Conservation (phyloP, 2,888 invertebrate species). For the Drosophila neotestacea region DNA sequence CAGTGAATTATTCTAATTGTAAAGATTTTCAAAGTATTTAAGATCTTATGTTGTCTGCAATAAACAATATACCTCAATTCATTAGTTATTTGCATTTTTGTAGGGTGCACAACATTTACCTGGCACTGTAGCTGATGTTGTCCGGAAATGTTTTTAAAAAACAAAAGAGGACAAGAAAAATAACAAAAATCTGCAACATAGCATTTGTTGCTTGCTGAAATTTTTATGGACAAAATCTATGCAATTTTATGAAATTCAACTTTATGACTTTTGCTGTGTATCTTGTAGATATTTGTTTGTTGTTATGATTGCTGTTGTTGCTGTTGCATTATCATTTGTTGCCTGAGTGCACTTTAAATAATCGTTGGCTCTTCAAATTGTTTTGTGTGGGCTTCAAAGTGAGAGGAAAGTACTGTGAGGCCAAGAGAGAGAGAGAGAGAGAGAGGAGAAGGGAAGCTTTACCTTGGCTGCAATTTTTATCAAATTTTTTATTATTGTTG, state of each 20-base stretch:
- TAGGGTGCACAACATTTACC: neutral
- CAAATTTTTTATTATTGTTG: constrained; percentile 56
- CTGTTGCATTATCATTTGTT: constrained; percentile 71
- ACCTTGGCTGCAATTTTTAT: constrained; percentile 76
- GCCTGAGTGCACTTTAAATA: constrained; percentile 77
- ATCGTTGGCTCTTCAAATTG: constrained; percentile 75
- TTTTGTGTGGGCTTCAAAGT: constrained; percentile 43
- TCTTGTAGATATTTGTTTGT: constrained; percentile 58
- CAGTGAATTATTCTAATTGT: too few relatives aligned
- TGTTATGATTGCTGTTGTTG: constrained; percentile 42
- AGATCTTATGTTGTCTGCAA: too few relatives aligned
- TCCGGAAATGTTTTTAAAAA: constrained; percentile 32
- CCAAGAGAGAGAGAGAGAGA: neutral
- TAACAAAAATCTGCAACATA: constrained; percentile 24
- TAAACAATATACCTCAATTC: neutral
- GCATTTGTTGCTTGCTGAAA: constrained; percentile 15
- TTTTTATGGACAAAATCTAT: constrained; percentile 35
- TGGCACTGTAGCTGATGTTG: neutral
- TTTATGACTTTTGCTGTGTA: constrained; percentile 61
- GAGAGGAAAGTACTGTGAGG: neutral
- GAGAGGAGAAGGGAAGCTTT: constrained; percentile 10
- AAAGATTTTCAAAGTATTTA: too few relatives aligned
- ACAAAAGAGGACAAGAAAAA: constrained; percentile 2
- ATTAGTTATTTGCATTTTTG: neutral
- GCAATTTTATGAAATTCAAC: constrained; percentile 70